phyloP scores from a whole-genome alignment of 2,113 vertebrate genomes.

The Centropus bengalensis region DNA sequence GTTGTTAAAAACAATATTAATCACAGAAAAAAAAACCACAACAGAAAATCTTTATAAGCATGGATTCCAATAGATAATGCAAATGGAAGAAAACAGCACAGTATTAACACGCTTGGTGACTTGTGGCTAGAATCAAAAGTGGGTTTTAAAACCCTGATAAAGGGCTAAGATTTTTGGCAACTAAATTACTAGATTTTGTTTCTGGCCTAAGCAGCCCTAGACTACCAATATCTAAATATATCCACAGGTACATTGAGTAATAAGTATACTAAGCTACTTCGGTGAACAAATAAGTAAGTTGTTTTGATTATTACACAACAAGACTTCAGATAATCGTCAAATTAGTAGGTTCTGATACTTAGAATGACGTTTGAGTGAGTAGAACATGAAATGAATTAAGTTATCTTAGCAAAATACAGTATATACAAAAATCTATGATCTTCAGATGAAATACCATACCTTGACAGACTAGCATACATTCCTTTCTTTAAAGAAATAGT shows the following conservation, averaged over 20 bases:
- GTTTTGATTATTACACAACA: not conserved
- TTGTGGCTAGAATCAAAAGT: not conserved
- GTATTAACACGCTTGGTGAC: not conserved
- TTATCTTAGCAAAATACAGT: not conserved
- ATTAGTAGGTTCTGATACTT: conserved; percentile 1
- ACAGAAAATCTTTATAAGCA: not conserved
- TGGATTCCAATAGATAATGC: conserved; percentile 24
- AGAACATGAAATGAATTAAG: conserved; percentile 23
- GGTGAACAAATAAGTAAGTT: conserved; percentile 17
- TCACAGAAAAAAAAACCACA: not conserved
- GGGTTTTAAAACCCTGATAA: not conserved
- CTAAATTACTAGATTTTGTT: not conserved
- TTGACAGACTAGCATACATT: conserved; percentile 18
- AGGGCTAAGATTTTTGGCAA: conserved; percentile 2
- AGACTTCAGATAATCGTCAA: conserved; percentile 3
- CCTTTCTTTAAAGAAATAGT: conserved; percentile 37
- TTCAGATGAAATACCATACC: not conserved
- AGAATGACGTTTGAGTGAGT: not conserved
- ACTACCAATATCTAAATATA: conserved; percentile 12
- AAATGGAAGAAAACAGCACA: not conserved
- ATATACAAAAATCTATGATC: not conserved
- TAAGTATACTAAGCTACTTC: not conserved
- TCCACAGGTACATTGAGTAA: not conserved
- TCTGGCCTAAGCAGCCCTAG: not conserved
- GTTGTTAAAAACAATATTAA: not conserved